phyloP scores from a whole-genome alignment of 2,888 invertebrate species.

The Drosophila villosipedis region DNA sequence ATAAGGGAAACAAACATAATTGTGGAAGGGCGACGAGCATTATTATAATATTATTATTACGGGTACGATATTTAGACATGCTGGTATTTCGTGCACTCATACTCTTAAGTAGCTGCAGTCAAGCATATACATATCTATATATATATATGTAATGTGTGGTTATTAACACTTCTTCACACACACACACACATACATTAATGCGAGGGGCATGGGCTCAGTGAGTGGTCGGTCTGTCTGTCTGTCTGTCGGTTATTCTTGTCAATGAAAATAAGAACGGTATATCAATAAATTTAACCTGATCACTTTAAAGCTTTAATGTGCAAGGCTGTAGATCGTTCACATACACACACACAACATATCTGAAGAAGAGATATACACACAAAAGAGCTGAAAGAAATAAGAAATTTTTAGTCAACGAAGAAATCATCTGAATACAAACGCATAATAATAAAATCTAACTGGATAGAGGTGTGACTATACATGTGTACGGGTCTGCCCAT shows the following conservation, averaged over 20 bases:
- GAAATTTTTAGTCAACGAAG: slow-evolving; percentile 30
- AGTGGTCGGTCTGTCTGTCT: slow-evolving; percentile 15
- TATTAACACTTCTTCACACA: slow-evolving; percentile 2
- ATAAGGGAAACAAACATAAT: slow-evolving; percentile 4
- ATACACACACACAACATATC: slow-evolving; percentile 29
- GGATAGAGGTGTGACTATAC: slow-evolving; percentile 44
- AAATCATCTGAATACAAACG: slow-evolving; percentile 31
- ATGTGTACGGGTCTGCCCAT: slow-evolving; percentile 14
- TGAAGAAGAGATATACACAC: slow-evolving; percentile 8
- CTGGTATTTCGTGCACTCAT: background rate
- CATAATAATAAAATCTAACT: slow-evolving; percentile 45
- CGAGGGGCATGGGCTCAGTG: slow-evolving; percentile 20
- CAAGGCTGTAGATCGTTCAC: slow-evolving; percentile 11
- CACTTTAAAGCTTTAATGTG: slow-evolving; percentile 32
- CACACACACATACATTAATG: background rate
- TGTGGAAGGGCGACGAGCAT: background rate
- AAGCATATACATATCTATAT: background rate
- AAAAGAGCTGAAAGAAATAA: slow-evolving; percentile 25
- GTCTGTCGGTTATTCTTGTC: slow-evolving; percentile 38
- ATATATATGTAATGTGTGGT: background rate
- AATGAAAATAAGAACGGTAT: slow-evolving; percentile 53
- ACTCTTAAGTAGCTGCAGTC: background rate
- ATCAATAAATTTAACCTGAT: slow-evolving; percentile 60
- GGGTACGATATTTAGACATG: background rate
- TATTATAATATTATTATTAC: background rate